Percentiles rank a stretch among this genome's conserved stretches.
Conservation (phyloP, 2,888 invertebrate genomes). For the Thymelicus acteon region DNA sequence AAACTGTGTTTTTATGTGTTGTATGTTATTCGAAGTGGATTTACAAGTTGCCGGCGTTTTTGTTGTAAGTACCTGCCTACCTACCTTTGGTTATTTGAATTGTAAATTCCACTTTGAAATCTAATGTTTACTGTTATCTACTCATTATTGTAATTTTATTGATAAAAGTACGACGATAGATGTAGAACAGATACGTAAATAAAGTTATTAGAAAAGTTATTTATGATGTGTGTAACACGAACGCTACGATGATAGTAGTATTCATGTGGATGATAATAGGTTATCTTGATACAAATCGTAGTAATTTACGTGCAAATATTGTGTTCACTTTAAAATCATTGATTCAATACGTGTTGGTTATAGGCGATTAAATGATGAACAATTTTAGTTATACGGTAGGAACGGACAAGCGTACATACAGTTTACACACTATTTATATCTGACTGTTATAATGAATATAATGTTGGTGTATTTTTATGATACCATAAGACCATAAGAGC, state of each 20-base stretch:
- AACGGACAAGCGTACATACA: too few relatives aligned
- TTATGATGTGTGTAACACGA: too few relatives aligned
- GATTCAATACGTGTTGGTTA: too few relatives aligned
- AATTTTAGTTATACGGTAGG: too few relatives aligned
- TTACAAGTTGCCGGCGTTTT: slow-evolving; percentile 61
- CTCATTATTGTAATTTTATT: slow-evolving; percentile 1
- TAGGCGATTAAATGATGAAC: too few relatives aligned
- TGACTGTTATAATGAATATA: too few relatives aligned
- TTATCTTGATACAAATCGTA: not conserved
- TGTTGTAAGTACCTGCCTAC: slow-evolving; percentile 46
- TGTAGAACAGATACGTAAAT: not conserved
- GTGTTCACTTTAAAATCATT: too few relatives aligned
- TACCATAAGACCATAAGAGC: too few relatives aligned
- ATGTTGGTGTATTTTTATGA: too few relatives aligned
- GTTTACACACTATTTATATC: too few relatives aligned
- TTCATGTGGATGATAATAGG: too few relatives aligned
- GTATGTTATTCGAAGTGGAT: slow-evolving; percentile 58
- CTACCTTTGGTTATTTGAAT: slow-evolving; percentile 23
- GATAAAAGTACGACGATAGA: not conserved
- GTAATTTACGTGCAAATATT: not conserved
- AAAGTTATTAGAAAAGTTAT: too few relatives aligned
- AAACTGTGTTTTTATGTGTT: slow-evolving; percentile 47
- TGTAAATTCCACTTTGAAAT: slow-evolving; percentile 29
- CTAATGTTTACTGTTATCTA: slow-evolving; percentile 18
- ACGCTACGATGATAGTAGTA: not conserved